Conservation (phyloP, 2,888 invertebrate species). For the Helleia helle region DNA sequence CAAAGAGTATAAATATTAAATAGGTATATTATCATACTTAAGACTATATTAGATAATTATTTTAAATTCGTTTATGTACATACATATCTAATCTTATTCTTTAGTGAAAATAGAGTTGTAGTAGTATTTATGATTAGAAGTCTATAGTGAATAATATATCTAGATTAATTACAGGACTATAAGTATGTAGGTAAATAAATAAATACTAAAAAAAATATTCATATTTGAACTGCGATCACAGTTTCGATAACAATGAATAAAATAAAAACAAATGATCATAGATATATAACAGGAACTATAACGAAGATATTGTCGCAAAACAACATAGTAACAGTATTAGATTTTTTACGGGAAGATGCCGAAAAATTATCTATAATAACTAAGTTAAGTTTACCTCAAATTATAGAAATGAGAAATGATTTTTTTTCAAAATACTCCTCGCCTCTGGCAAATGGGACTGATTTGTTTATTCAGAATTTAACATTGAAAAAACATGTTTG, state of each 20-base stretch:
- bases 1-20: too few relatives aligned
- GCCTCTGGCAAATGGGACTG: constrained; percentile 36
- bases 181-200: not conserved
- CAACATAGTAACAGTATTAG: constrained; percentile 68
- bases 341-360: constrained; percentile 73
- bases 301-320: constrained; percentile 60
- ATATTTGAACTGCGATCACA: not conserved
- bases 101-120: too few relatives aligned
- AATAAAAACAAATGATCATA: constrained; percentile 31
- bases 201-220: not conserved
- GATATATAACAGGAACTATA: constrained; percentile 44
- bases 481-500: constrained; percentile 37
- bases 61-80: too few relatives aligned
- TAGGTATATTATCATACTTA: too few relatives aligned
- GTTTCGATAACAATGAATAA: constrained; percentile 49
- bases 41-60: too few relatives aligned
- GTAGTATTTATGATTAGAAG: too few relatives aligned
- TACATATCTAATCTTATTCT: too few relatives aligned
- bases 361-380: constrained; percentile 64
- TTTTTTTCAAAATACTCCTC: constrained; percentile 69
- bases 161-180: not conserved
- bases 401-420: constrained; percentile 43
- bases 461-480: constrained; percentile 36
- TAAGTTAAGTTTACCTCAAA: constrained; percentile 62
- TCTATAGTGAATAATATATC: too few relatives aligned